Conservation (phyloP, 1,140 invertebrate species). For the Pristionchus pacificus region DNA sequence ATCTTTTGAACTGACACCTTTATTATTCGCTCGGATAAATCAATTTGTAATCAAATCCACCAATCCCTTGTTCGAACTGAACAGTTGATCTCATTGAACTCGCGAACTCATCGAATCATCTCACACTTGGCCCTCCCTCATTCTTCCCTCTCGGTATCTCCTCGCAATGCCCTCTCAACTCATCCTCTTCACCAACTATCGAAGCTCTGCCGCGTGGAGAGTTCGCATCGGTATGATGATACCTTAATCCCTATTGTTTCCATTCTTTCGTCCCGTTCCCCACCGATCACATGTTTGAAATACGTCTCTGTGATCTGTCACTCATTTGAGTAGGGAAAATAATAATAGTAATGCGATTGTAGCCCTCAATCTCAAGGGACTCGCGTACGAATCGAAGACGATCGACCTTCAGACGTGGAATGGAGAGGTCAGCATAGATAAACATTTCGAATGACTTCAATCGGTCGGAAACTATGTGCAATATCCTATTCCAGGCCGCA, state of each 20-base stretch:
- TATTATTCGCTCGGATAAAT: no score
- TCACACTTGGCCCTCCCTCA: no score
- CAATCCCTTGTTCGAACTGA: no score
- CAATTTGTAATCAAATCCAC: no score
- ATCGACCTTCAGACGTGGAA: background rate
- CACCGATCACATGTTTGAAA: background rate
- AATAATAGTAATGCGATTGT: background rate
- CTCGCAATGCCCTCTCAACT: no score
- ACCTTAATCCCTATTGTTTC: background rate
- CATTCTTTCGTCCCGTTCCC: background rate
- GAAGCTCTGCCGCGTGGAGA: background rate
- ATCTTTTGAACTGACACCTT: no score
- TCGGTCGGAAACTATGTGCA: background rate
- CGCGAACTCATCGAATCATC: no score
- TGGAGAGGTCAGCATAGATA: background rate
- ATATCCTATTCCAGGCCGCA: background rate
- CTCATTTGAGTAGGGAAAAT: background rate
- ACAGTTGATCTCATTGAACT: no score
- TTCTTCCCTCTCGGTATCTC: no score
- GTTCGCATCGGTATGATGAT: background rate
- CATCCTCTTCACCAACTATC: background rate
- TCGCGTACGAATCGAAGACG: background rate
- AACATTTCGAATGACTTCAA: background rate
- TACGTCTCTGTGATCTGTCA: background rate
- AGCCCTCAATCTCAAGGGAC: background rate